Conservation (phyloP, 2,113 vertebrate genomes). For the Sisor rabdophorus region DNA sequence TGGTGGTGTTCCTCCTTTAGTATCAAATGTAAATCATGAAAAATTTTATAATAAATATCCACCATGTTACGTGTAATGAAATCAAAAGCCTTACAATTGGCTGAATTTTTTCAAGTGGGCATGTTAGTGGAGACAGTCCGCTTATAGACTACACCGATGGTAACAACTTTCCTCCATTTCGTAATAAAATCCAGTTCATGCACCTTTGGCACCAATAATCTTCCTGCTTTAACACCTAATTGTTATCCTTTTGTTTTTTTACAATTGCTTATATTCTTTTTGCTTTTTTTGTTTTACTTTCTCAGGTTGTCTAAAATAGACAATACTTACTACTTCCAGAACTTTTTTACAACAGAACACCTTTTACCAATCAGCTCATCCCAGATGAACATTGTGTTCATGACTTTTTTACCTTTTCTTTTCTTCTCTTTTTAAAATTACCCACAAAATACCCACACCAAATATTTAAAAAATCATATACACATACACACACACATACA, state of each 20-base stretch:
- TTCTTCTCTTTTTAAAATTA: constrained; percentile 40
- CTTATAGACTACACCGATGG: constrained; percentile 94
- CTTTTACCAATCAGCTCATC: neutral
- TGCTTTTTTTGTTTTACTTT: neutral
- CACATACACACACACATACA: constrained; percentile 4
- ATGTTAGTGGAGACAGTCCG: constrained; percentile 80
- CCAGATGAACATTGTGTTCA: constrained; percentile 2
- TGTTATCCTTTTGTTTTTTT: constrained; percentile 10
- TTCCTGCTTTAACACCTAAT: constrained; percentile 42
- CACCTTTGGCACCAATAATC: constrained; percentile 9
- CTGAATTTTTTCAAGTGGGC: too few relatives aligned
- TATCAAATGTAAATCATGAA: neutral
- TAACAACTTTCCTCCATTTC: constrained; percentile 62
- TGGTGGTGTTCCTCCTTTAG: too few relatives aligned
- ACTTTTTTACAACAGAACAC: neutral
- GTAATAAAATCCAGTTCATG: constrained; percentile 45
- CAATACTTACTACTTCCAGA: constrained; percentile 9
- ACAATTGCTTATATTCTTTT: constrained; percentile 31
- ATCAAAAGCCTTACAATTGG: too few relatives aligned
- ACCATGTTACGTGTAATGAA: too few relatives aligned
- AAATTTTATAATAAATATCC: neutral
- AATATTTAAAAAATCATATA: too few relatives aligned
- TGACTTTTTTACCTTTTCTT: constrained; percentile 44
- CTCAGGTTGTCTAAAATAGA: neutral
- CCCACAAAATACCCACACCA: too few relatives aligned